These are phyloP conservation scores for Atta colombica DNA, from an alignment of 1,140 invertebrate species.

Conservation along the genomic window DNA sequence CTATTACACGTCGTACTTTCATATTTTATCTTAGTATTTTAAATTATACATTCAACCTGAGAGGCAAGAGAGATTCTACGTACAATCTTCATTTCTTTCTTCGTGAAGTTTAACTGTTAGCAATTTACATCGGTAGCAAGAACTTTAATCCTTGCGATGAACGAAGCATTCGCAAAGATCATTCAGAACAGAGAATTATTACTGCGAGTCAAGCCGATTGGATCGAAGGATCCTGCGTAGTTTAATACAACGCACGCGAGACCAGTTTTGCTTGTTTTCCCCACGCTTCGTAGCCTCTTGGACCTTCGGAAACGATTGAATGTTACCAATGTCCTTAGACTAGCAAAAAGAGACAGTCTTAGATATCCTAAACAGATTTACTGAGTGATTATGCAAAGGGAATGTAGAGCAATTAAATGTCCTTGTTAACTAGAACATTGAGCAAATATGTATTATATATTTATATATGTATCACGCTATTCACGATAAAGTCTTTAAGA, in stretches of 20 bases:
- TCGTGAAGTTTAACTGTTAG: neutral
- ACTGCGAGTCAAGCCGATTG: slow-evolving; percentile 30
- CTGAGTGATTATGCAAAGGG: neutral
- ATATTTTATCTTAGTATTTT: neutral
- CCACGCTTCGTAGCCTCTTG: neutral
- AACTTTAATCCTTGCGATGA: neutral
- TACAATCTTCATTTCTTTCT: neutral
- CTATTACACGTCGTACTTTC: slow-evolving; percentile 2
- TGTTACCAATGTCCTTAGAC: slow-evolving; percentile 48
- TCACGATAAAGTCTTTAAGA: neutral
- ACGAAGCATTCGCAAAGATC: neutral
- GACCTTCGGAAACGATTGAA: slow-evolving; percentile 56
- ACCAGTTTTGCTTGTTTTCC: slow-evolving; percentile 62
- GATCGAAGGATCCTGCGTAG: slow-evolving; percentile 38
- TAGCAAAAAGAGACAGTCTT: slow-evolving; percentile 33
- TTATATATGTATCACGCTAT: neutral
- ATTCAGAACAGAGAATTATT: slow-evolving; percentile 24
- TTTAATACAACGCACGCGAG: slow-evolving; percentile 20
- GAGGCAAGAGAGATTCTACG: neutral
- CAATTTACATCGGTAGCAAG: slow-evolving; percentile 11
- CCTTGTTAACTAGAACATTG: neutral
- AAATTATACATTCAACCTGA: neutral
- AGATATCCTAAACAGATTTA: slow-evolving; percentile 29
- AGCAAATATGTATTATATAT: neutral
- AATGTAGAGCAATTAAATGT: slow-evolving; percentile 13